Percentiles rank a stretch among this genome's conserved stretches.
Evolutionary conservation across 1,140 invertebrate genomes (phyloP).

Genomic region (Psilanteris sp.): DNA sequence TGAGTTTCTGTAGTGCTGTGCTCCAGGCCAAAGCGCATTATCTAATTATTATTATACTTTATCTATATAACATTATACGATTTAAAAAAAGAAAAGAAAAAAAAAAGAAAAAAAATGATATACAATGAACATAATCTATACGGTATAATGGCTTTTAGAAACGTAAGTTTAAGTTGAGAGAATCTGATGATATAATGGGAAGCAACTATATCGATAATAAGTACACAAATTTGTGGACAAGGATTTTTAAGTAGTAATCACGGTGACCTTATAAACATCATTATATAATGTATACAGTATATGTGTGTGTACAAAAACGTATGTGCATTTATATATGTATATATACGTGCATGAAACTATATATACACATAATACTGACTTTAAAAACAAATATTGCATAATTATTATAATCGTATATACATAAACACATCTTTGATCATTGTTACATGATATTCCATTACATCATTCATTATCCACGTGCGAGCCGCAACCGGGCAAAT

Average conservation of each 20-base stretch:
- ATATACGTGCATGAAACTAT: conserved; percentile 64
- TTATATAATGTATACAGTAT: conserved; percentile 64
- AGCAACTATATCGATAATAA: conserved; percentile 67
- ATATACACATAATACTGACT: conserved; percentile 59
- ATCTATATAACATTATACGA: conserved; percentile 64
- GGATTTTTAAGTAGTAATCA: conserved; percentile 59
- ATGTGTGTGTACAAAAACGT: conserved; percentile 54
- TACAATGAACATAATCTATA: conserved; percentile 64
- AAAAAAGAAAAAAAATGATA: conserved; percentile 52
- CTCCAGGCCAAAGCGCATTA: conserved; percentile 75
- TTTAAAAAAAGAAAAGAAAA: too few relatives aligned
- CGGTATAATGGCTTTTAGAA: conserved; percentile 61
- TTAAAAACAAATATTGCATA: conserved; percentile 53
- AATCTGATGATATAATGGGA: conserved; percentile 59
- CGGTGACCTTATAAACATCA: conserved; percentile 58
- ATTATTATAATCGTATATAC: conserved; percentile 67
- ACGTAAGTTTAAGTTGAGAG: conserved; percentile 54
- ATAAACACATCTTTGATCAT: conserved; percentile 67
- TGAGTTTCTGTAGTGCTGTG: conserved; percentile 62
- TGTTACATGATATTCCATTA: conserved; percentile 63
- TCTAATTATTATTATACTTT: conserved; percentile 66
- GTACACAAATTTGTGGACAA: conserved; percentile 52
- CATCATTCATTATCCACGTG: conserved; percentile 46
- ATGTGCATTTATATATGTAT: conserved; percentile 63
- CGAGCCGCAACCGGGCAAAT: neutral